Evolutionary conservation across 2,797 vertebrate species (phyloP).

Genomic region (Acanthis flammea): DNA sequence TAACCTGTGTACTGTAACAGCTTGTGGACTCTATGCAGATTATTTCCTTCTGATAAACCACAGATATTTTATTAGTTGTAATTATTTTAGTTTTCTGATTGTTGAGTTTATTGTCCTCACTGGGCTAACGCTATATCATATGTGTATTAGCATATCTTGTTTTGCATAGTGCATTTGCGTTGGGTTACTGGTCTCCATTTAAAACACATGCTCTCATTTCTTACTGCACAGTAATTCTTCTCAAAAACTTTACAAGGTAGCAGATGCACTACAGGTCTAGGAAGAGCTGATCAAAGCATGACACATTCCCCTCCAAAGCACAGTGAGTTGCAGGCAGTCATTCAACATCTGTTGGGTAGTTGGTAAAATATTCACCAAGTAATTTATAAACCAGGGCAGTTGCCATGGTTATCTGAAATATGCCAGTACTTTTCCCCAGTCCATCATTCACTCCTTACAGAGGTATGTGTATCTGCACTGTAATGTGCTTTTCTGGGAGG

Average conservation of each 20-base stretch:
- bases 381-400: not conserved
- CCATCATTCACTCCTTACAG: not conserved
- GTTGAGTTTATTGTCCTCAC: not conserved
- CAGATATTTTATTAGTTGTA: not conserved
- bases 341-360: not conserved
- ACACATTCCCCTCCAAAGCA: not conserved
- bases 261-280: not conserved
- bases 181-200: not conserved
- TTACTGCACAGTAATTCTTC: not conserved
- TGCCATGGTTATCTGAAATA: not conserved
- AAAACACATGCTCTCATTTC: not conserved
- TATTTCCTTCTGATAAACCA: not conserved
- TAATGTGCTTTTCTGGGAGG: not conserved
- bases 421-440: not conserved
- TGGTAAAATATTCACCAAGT: not conserved
- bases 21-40: not conserved
- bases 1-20: not conserved
- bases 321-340: not conserved
- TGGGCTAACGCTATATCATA: not conserved
- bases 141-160: not conserved
- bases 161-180: not conserved
- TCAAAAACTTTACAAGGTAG: not conserved
- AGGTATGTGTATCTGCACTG: not conserved
- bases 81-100: not conserved
- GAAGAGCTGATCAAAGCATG: not conserved